Evolutionary conservation across 2,888 invertebrate genomes (phyloP).

Genomic region (Cremastobaeus sp.): DNA sequence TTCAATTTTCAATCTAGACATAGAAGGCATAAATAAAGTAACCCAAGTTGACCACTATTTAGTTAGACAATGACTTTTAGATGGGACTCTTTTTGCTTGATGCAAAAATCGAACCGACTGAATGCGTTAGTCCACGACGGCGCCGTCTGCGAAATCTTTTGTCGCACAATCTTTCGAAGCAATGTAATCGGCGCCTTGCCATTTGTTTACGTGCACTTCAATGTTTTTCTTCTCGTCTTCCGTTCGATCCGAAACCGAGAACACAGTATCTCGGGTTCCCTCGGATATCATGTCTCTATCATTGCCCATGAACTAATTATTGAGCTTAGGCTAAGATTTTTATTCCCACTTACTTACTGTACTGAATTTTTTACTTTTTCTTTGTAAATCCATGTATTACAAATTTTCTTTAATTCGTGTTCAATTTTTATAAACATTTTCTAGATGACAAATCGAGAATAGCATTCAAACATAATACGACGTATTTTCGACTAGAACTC

Average conservation of each 20-base stretch:
- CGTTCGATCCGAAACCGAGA: slow-evolving; percentile 46
- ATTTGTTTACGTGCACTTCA: slow-evolving; percentile 49
- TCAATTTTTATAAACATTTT: no score
- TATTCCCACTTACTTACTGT: no score
- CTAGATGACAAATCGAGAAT: no score
- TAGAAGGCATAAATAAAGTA: neutral
- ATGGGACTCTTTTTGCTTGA: neutral
- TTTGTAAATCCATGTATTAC: no score
- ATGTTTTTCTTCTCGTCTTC: slow-evolving; percentile 39
- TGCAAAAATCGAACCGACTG: slow-evolving; percentile 13
- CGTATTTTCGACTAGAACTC: neutral
- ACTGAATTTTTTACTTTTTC: no score
- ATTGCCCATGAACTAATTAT: slow-evolving; percentile 45
- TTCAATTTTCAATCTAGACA: no score
- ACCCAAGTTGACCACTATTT: no score
- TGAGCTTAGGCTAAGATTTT: slow-evolving; percentile 29
- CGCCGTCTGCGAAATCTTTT: slow-evolving; percentile 54
- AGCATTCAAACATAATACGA: neutral
- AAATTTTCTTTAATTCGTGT: neutral
- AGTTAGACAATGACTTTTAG: neutral
- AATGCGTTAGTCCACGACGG: slow-evolving; percentile 38
- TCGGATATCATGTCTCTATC: slow-evolving; percentile 36
- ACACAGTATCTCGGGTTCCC: slow-evolving; percentile 37
- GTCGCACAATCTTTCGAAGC: slow-evolving; percentile 42
- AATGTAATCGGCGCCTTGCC: slow-evolving; percentile 42